Percentiles rank a stretch among this genome's conserved stretches.
Evolutionary conservation across 2,797 vertebrate species (phyloP).

Genomic region (Prunella strophiata): DNA sequence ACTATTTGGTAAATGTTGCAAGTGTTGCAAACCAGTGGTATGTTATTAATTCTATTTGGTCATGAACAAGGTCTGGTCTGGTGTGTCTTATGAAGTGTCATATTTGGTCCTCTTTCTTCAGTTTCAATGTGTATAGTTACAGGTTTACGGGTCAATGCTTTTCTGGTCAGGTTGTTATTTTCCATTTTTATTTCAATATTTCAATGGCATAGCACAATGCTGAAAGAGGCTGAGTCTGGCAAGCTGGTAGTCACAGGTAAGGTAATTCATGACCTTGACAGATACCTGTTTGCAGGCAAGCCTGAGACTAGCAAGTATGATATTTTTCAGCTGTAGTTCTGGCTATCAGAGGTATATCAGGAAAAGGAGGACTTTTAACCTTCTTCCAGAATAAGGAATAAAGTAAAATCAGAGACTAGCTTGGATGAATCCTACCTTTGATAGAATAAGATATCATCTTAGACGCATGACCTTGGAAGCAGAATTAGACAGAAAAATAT

Average conservation of each 20-base stretch:
- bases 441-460: not conserved
- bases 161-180: not conserved
- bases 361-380: not conserved
- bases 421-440: not conserved
- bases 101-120: not conserved
- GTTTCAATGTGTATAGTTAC: not conserved
- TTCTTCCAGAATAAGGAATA: not conserved
- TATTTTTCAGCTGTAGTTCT: not conserved
- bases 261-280: not conserved
- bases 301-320: not conserved
- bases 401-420: not conserved
- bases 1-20: not conserved
- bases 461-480: not conserved
- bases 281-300: not conserved
- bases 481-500: not conserved
- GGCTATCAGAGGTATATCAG: not conserved
- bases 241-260: not conserved
- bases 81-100: not conserved
- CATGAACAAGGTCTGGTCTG: not conserved
- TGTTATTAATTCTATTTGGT: not conserved
- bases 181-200: not conserved
- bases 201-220: not conserved
- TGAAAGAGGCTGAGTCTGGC: not conserved
- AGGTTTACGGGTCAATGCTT: not conserved
- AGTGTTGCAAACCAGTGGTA: not conserved